Conservation (phyloP, 1,140 invertebrate genomes). For the Pemphigus obesinymphae region DNA sequence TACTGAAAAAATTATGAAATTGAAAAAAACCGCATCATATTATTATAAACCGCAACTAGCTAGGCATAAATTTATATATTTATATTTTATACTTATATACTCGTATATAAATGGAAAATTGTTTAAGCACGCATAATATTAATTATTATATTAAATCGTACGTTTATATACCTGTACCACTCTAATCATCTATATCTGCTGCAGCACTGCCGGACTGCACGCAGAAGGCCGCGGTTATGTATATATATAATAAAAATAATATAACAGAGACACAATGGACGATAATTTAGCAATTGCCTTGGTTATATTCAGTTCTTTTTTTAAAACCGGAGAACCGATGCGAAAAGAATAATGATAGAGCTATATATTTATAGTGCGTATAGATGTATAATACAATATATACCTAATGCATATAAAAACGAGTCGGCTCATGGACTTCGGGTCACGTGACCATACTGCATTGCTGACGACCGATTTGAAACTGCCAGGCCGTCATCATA, state of each 20-base stretch:
- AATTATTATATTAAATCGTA: background rate
- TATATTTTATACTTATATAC: background rate
- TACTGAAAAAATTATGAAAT: background rate
- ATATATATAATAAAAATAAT: conserved; percentile 4
- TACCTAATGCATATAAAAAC: background rate
- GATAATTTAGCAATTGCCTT: conserved; percentile 41
- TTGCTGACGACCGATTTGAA: conserved; percentile 38
- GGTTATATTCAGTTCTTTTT: conserved; percentile 12
- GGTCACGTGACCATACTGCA: conserved; percentile 39
- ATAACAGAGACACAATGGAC: conserved; percentile 29
- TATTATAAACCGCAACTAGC: background rate
- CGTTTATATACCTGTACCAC: background rate
- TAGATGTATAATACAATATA: background rate
- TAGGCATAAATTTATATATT: background rate
- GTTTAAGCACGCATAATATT: background rate
- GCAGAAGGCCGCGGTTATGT: conserved; percentile 9
- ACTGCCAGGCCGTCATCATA: conserved; percentile 33
- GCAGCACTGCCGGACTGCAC: background rate
- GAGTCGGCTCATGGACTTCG: conserved; percentile 38
- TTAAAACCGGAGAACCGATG: conserved; percentile 9
- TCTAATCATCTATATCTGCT: too few relatives aligned
- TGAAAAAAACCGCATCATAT: background rate
- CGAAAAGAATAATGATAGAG: conserved; percentile 31
- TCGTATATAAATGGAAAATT: background rate
- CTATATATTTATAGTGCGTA: background rate